Evolutionary conservation across 2,797 vertebrate genomes (phyloP).

Genomic region (Sebastes wilsoni): DNA sequence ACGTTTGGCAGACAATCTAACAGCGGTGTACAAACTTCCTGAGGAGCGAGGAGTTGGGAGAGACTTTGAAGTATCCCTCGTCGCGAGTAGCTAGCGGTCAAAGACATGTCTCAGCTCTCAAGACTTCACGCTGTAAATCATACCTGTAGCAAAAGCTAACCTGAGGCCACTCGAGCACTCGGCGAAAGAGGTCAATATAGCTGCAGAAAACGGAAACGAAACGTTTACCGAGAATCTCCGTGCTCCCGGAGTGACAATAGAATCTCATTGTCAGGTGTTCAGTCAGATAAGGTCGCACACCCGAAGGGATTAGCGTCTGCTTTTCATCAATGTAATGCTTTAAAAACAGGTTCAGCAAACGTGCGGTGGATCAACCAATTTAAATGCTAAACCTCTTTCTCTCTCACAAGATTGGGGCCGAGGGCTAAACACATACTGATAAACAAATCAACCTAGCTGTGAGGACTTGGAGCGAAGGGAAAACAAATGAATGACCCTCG

Average conservation of each 20-base stretch:
- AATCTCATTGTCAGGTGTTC: constrained; percentile 82
- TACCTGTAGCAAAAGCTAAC: constrained; percentile 38
- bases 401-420: constrained; percentile 76
- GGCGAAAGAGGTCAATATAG: constrained; percentile 60
- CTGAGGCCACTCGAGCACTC: constrained; percentile 39
- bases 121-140: constrained; percentile 48
- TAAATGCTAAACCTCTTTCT: constrained; percentile 83
- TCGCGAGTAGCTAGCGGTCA: constrained; percentile 9
- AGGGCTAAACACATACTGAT: constrained; percentile 81
- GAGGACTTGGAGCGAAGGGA: constrained; percentile 81
- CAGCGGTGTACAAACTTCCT: constrained; percentile 22
- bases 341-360: constrained; percentile 79
- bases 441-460: constrained; percentile 87
- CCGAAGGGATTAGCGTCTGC: constrained; percentile 75
- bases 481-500: constrained; percentile 87
- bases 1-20: constrained; percentile 21
- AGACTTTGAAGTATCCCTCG: constrained; percentile 31
- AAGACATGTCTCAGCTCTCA: constrained; percentile 22
- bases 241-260: constrained; percentile 69
- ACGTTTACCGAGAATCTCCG: constrained; percentile 51
- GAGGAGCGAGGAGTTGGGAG: neutral
- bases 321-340: constrained; percentile 81
- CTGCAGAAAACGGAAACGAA: neutral
- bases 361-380: constrained; percentile 79
- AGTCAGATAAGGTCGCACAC: constrained; percentile 79